Base-by-base conservation (phyloP, 2,113 vertebrate genomes). In the Xiphophorus hellerii region DNA sequence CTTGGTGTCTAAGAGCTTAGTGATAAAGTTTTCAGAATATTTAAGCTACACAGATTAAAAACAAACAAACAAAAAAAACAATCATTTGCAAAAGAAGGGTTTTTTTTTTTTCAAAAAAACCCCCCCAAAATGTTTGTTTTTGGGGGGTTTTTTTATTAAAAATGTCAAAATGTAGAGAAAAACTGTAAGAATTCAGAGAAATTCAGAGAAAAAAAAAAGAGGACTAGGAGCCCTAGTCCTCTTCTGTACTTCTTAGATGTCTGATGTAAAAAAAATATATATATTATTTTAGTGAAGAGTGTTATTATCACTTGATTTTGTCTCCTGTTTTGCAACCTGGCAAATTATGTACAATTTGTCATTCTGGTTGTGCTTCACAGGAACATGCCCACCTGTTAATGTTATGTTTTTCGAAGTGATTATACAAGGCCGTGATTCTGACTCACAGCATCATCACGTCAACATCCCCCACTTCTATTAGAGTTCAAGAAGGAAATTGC, bases 401-500 rank as follows among this genome's bases (percentile, higher is more conserved):
- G 25, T 58, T 9, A 58, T 58, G 51, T 58, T 58, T 58, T 58
- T 58, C 22, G 0, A 35, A 65, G 63, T 35, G 63, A 35, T 35
- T 65, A 20, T 65, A 33, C 29, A 64, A 33, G 62, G 37, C 13
- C 25, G 13, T 63, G 37, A 27, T 42, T 42, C 65, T 14, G 37
- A 42, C n/a, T 27, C 35, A 65, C 13, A 60, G 31, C 28, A 27
- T 39, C 31, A 27, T 61, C n/a, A 61, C 54, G 20, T 33, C 54
- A 62, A 37, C 54, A 27, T 60, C 44, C 8, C 54, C 20, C 33
- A 62, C 14, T 71, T 71, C 54, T 61, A 22, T 37, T 20, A 14
- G 35, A 44, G 37, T 67, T 67, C n/a, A 44, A 39, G 66, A 67
- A 71, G 31, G 33, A 27, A 58, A 35, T 25, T 70, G 30, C 31